Evolutionary conservation across 1,140 invertebrate species (phyloP).

Genomic region (Doryteuthis pealeii): DNA sequence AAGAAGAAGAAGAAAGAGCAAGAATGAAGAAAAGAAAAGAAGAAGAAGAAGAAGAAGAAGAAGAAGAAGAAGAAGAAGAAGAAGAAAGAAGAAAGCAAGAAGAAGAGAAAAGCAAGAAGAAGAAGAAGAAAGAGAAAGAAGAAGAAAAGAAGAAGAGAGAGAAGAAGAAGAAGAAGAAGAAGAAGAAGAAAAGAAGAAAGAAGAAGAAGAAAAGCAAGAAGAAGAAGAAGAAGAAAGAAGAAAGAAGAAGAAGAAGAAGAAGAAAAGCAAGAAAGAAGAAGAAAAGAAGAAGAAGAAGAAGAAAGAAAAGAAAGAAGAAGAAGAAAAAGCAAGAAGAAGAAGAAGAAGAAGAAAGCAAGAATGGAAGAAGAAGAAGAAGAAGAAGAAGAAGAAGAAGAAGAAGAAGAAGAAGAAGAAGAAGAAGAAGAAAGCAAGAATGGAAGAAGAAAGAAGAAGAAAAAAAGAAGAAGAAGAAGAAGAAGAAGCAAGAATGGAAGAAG

Average conservation of each 20-base stretch:
- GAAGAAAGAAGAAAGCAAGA: too few species aligned
- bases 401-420: too few species aligned
- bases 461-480: not conserved
- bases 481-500: too few species aligned
- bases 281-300: not conserved
- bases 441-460: not conserved
- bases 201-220: too few species aligned
- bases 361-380: not conserved
- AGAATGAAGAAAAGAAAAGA: not conserved
- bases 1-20: too few species aligned
- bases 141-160: not conserved
- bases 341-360: too few species aligned
- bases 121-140: not conserved
- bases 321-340: too few species aligned
- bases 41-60: not conserved
- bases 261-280: too few species aligned
- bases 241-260: not conserved
- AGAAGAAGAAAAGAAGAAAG: not conserved
- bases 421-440: too few species aligned
- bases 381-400: not conserved
- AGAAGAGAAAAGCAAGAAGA: not conserved
- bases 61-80: not conserved
- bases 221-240: not conserved
- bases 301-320: not conserved
- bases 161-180: not conserved